Base-by-base conservation (phyloP, 2,113 vertebrate species). In the Tetraodon nigroviridis region DNA sequence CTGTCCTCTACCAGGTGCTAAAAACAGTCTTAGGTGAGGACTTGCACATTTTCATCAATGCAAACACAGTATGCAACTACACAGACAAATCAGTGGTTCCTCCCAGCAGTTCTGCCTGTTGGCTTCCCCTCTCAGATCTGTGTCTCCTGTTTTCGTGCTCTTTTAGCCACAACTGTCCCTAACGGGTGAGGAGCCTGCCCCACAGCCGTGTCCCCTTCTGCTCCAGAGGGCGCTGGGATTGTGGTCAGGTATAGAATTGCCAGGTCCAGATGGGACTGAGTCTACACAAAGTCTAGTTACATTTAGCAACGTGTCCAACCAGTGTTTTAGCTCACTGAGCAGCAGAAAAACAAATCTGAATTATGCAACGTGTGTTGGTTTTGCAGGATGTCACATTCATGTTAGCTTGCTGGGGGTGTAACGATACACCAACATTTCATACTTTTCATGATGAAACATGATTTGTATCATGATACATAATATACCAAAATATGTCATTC, bases 1-100 rank as follows among this genome's bases (percentile, higher is more conserved):
- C 57, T 46, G 67, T 51, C 70, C 66, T 80, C 70, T 57, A 67
- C 72, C 76, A 81, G 84, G 84, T 87, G 86, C 85, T 88, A 84
- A 71, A 78, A 73, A 75, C 58, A 2, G 69, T 75, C 71, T 81
- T 20, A 56, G 57, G 63, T 65, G 17, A 63, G 69, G 59, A 73
- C 61, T 42, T 72, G 73, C 82, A 84, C 85, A 76, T 82, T 72
- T 67, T 73, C 80, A 77, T 73, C 81, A 77, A 82, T 87, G 85
- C 85, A 85, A 81, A 76, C 57, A 51, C 60, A 57, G 67, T 80
- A 84, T 84, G 82, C 80, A 84, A 84, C 56, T 70, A 71, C 32
- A 62, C 68, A 61, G 74, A 75, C 69, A 70, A 69, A 76, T 84
- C 79, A 22, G 53, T 77, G 46, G 76, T 56, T 66, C 69, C 54